phyloP scores from a whole-genome alignment of 2,797 vertebrate genomes.

The Eleutherodactylus coqui region DNA sequence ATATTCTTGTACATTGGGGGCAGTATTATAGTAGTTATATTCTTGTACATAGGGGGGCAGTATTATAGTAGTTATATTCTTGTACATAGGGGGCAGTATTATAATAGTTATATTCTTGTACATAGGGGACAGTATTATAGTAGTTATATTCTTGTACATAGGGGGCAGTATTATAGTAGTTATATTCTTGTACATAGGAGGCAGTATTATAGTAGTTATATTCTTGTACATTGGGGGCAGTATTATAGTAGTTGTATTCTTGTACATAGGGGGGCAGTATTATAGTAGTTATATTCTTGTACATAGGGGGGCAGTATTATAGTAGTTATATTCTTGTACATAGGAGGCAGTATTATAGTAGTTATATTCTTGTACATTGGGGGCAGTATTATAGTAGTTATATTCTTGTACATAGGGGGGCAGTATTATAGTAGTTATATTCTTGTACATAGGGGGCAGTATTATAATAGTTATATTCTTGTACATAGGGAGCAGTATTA shows the following conservation, averaged over 20 bases:
- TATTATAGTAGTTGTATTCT: too few species aligned
- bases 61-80: slow-evolving; percentile 10
- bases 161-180: too few species aligned
- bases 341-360: slow-evolving; percentile 5
- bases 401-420: too few species aligned
- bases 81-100: background rate
- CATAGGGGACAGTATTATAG: background rate
- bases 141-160: slow-evolving; percentile 14
- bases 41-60: background rate
- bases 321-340: too few species aligned
- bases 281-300: too few species aligned
- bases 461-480: slow-evolving; percentile 7
- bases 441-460: background rate
- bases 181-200: too few species aligned
- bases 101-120: slow-evolving; percentile 15
- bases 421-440: slow-evolving; percentile 7
- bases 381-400: too few species aligned
- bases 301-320: too few species aligned
- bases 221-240: background rate
- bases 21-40: too few species aligned
- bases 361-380: background rate
- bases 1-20: too few species aligned
- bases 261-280: too few species aligned
- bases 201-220: slow-evolving; percentile 9
- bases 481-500: background rate